These are phyloP conservation scores for Callosobruchus maculatus DNA, from an alignment of 2,888 invertebrate genomes.

Conservation along the genomic window DNA sequence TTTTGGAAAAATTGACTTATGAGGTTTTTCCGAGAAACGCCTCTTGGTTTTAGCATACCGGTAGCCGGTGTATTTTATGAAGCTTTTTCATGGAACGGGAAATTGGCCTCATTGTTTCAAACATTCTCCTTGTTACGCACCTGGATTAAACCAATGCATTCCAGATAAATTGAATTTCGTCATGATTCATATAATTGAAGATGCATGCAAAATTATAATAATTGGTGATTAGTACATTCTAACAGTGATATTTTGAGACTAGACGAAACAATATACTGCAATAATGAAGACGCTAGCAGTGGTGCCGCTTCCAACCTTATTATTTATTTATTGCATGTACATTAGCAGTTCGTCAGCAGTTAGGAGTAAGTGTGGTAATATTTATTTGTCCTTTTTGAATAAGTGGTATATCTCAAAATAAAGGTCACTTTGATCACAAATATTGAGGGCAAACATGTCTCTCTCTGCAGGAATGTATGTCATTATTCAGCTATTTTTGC, in stretches of 20 bases:
- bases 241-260: neutral
- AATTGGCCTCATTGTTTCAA: no score
- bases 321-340: neutral
- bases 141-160: neutral
- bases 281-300: neutral
- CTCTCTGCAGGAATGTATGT: no score
- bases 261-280: neutral
- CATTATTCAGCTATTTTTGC: no score
- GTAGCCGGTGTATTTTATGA: no score
- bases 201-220: neutral
- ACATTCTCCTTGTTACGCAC: neutral
- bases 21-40: no score
- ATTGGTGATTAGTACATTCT: neutral
- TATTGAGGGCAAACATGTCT: no score
- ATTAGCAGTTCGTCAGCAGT: neutral
- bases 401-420: no score
- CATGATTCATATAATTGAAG: neutral
- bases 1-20: no score
- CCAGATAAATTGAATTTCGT: neutral
- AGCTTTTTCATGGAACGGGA: no score
- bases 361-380: neutral
- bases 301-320: neutral
- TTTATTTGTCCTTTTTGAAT: neutral
- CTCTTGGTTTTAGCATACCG: no score
- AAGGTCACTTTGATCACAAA: no score